phyloP scores from a whole-genome alignment of 2,113 vertebrate species.

The Rhombomys opimus region DNA sequence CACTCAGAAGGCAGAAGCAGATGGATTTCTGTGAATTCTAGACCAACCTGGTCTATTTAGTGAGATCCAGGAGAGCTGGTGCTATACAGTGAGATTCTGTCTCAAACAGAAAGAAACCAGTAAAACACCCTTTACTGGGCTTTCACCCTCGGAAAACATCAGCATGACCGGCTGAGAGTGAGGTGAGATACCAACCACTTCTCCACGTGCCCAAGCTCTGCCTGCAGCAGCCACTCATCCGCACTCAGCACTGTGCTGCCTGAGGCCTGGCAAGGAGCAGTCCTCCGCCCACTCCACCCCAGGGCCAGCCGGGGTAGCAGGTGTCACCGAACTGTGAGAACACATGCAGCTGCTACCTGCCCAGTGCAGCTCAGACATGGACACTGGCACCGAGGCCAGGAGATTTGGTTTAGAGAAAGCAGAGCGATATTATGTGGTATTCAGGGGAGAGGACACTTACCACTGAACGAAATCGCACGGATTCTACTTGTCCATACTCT shows the following conservation, averaged over 20 bases:
- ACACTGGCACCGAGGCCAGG: neutral
- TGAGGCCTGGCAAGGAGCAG: neutral
- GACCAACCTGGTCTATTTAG: neutral
- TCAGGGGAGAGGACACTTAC: slow-evolving; percentile 84
- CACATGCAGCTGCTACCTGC: neutral
- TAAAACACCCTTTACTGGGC: neutral
- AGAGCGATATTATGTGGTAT: neutral
- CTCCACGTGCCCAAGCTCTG: neutral
- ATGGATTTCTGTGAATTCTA: neutral
- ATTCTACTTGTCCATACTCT: slow-evolving; percentile 92
- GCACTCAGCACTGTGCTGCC: neutral
- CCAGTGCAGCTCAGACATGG: neutral
- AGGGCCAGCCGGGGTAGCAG: neutral
- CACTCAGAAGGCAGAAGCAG: neutral
- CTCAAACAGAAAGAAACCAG: neutral
- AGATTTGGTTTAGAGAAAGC: neutral
- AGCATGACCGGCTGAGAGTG: neutral
- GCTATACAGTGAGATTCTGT: neutral
- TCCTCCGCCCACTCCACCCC: neutral
- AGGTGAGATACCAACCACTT: neutral
- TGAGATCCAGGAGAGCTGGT: neutral
- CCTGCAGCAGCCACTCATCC: neutral
- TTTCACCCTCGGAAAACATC: neutral
- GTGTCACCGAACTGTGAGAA: neutral
- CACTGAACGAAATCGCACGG: slow-evolving; percentile 95